Evolutionary conservation across 2,797 vertebrate species (phyloP).

Genomic region (Sphaeramia orbicularis): DNA sequence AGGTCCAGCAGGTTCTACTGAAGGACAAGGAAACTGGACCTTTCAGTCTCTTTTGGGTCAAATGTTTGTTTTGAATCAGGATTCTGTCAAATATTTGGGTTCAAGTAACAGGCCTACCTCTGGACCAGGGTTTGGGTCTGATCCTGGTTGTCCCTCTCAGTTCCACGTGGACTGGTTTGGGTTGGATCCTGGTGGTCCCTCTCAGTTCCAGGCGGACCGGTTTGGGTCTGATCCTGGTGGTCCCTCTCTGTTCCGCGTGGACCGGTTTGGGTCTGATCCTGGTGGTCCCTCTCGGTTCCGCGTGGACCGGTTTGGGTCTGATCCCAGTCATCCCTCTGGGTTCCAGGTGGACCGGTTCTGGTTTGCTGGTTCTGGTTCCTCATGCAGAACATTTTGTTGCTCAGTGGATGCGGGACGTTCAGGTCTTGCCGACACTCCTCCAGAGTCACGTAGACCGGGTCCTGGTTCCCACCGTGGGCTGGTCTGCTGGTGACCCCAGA

Average conservation of each 20-base stretch:
- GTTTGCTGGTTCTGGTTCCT: background rate
- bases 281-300: background rate
- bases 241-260: background rate
- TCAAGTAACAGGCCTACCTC: too few species aligned
- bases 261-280: too few species aligned
- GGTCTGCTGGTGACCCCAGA: constrained; percentile 59
- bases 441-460: constrained; percentile 73
- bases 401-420: constrained; percentile 82
- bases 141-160: too few species aligned
- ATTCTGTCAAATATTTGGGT: too few species aligned
- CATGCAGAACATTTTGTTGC: constrained; percentile 92
- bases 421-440: constrained; percentile 84
- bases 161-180: too few species aligned
- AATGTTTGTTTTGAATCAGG: too few species aligned
- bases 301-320: background rate
- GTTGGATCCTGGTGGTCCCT: too few species aligned
- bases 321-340: background rate
- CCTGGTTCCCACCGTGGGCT: background rate
- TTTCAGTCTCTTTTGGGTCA: too few species aligned
- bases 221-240: constrained; percentile 1
- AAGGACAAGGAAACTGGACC: too few species aligned
- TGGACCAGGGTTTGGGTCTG: too few species aligned
- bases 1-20: too few species aligned
- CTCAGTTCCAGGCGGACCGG: background rate
- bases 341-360: background rate